Evolutionary conservation across 2,113 vertebrate genomes (phyloP).

Genomic region (Eretmochelys imbricata): DNA sequence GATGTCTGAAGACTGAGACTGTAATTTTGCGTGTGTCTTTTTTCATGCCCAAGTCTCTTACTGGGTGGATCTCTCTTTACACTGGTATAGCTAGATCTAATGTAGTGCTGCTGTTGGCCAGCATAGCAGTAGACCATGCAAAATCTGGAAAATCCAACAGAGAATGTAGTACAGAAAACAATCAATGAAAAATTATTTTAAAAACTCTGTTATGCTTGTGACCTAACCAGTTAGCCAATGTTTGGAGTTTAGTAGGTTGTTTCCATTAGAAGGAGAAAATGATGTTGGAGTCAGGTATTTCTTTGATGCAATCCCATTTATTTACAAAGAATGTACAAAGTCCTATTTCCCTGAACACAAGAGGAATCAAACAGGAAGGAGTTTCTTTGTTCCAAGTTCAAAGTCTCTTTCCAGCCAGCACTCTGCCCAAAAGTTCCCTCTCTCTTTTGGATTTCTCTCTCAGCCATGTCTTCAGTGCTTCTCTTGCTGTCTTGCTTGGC

Average conservation of each 20-base stretch:
- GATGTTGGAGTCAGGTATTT: background rate
- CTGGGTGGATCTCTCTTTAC: background rate
- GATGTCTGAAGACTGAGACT: background rate
- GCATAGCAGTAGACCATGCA: background rate
- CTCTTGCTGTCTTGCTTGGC: background rate
- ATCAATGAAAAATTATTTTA: background rate
- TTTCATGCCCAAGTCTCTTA: background rate
- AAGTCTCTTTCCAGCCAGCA: slow-evolving; percentile 24
- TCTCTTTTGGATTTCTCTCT: background rate
- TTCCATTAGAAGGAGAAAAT: background rate
- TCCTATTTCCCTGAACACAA: background rate
- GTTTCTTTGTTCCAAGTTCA: slow-evolving; percentile 59
- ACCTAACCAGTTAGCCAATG: background rate
- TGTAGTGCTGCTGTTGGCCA: background rate
- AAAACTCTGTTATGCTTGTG: background rate
- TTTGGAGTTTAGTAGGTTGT: slow-evolving; percentile 8
- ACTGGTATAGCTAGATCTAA: background rate
- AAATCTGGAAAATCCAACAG: background rate
- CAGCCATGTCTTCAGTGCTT: slow-evolving; percentile 15
- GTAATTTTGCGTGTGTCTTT: background rate
- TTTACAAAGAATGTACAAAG: slow-evolving; percentile 26
- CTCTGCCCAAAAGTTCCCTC: slow-evolving; percentile 37
- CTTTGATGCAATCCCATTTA: slow-evolving; percentile 53
- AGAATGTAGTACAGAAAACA: background rate
- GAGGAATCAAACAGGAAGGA: background rate